These are phyloP conservation scores for Neogale vison DNA, from an alignment of 2,113 vertebrate species.

Conservation along the genomic window DNA sequence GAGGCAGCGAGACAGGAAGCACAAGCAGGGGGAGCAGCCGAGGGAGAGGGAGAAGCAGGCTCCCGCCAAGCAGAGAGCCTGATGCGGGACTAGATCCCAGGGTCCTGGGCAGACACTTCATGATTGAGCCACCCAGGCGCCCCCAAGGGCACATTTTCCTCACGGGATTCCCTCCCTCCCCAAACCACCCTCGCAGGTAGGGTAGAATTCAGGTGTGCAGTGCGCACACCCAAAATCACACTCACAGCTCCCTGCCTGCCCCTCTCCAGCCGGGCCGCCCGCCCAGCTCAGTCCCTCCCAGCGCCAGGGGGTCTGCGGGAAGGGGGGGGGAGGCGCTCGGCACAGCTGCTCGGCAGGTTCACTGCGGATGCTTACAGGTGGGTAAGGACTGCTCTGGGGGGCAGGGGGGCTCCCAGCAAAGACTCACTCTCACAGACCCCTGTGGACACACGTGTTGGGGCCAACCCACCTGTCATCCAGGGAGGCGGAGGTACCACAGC, in stretches of 20 bases:
- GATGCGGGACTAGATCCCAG: no score
- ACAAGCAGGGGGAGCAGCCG: no score
- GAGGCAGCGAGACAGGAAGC: no score
- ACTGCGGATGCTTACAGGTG: no score
- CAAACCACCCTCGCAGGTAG: background rate
- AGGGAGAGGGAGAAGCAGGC: no score
- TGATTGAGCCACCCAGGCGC: no score
- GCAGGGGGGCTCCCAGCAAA: background rate
- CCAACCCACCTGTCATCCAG: background rate
- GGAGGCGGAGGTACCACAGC: background rate
- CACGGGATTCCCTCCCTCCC: background rate
- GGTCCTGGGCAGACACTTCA: no score
- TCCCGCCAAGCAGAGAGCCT: no score
- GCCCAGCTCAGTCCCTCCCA: background rate
- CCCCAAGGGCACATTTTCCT: background rate
- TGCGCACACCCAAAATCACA: background rate
- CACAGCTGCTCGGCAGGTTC: background rate
- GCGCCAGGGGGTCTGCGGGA: background rate
- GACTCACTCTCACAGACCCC: background rate
- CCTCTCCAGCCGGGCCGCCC: background rate
- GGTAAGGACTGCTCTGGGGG: background rate
- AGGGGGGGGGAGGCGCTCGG: background rate
- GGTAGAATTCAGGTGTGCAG: background rate
- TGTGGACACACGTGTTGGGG: background rate
- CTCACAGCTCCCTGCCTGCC: background rate